Evolutionary conservation across 2,797 vertebrate species (phyloP), one percentile per base, ranked within the genome.

Genomic region (Podarcis lilfordi): DNA sequence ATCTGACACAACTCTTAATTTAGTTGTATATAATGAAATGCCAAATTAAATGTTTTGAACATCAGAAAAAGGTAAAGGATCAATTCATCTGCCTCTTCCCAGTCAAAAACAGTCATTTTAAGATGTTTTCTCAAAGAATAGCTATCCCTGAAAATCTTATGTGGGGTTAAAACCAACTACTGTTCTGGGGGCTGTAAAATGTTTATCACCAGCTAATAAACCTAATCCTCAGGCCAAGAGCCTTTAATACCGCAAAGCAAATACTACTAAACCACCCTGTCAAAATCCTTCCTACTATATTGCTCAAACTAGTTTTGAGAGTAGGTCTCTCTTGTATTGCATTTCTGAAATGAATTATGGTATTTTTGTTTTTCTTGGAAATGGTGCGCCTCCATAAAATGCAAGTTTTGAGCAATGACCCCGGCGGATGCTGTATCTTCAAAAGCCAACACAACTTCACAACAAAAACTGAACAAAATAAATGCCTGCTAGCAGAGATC

Each of bases 381-480:
- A 89, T 85, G 86, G 23, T 76, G 89, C 86, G 21, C 2, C 0
- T 84, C 25, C 89, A 68, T 88, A 69, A 93, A 86, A 35, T 75
- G 1, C 17, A 79, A 55, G 21, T 55, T 89, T 40, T 2, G 82
- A 93, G 89, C 86, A 45, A 86, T 35, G 81, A 37, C 69, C 77
- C 40, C 69, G 29, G 37, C 9, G 1, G 55, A 71, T 77, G 86
- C 45, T 37, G 35, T 76, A 68, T 19, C 32, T 92, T 78, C 74
- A 93, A 90, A 80, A 90, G 32, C 11, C 89, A 92, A 88, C 11
- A 37, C 79, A 88, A 43, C 84, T 87, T 91, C 29, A 86, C 80
- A 29, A 91, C 43, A 45, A 0, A 79, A 45, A 2, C 7, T 6
- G 27, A 55, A 17, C 69, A 72, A 92, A 91, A 50, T 86, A 90